These are phyloP conservation scores for Alosa sapidissima DNA, from an alignment of 2,797 vertebrate species.

Conservation along the genomic window DNA sequence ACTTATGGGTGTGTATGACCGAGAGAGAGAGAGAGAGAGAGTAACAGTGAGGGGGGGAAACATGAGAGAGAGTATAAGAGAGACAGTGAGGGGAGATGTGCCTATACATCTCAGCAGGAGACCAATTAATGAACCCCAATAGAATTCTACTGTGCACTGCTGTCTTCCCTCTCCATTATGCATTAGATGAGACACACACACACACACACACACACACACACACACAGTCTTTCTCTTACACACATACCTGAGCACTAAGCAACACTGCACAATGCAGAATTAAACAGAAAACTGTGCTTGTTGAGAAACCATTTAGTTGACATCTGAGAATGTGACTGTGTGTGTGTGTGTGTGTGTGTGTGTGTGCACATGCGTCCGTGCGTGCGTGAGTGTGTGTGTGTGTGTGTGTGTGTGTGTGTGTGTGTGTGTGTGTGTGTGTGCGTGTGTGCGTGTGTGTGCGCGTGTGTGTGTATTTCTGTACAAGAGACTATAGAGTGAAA, in stretches of 20 bases:
- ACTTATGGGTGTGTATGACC: neutral
- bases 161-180: conserved; percentile 42
- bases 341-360: neutral
- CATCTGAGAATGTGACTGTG: neutral
- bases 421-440: conserved; percentile 1
- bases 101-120: conserved; percentile 36
- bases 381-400: neutral
- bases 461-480: neutral
- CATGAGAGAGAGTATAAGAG: neutral
- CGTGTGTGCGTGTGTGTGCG: conserved; percentile 29
- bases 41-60: neutral
- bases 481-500: neutral
- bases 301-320: neutral
- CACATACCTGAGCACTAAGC: neutral
- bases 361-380: too few species aligned
- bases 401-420: neutral
- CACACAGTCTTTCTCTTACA: neutral
- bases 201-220: conserved; percentile 2
- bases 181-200: conserved; percentile 29
- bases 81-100: neutral
- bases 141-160: conserved; percentile 25
- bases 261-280: neutral
- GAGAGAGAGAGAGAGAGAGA: neutral
- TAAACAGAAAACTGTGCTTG: neutral
- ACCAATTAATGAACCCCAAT: conserved; percentile 33